Percentiles rank a stretch among this genome's conserved stretches.
Conservation (phyloP, 2,797 vertebrate species). For the Apodemus agrarius region DNA sequence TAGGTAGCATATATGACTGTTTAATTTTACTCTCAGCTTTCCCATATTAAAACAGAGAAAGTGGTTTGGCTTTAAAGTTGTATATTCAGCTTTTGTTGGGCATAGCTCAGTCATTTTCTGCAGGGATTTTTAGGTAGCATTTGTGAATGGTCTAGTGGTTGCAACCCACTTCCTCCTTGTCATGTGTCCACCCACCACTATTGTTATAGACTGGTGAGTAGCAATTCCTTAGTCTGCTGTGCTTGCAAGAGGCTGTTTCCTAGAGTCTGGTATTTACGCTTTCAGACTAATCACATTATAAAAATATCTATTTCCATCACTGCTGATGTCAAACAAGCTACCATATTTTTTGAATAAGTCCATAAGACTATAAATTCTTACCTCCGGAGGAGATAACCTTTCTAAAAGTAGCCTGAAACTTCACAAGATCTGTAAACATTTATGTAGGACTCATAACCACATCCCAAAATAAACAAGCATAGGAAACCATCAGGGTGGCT, state of each 20-base stretch:
- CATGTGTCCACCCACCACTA: constrained; percentile 72
- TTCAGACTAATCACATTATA: constrained; percentile 44
- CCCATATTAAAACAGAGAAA: background rate
- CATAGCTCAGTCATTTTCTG: background rate
- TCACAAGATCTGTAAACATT: constrained; percentile 78
- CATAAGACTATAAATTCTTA: constrained; percentile 44
- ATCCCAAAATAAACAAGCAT: constrained; percentile 77
- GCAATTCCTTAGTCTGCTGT: constrained; percentile 33
- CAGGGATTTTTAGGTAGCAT: constrained; percentile 39
- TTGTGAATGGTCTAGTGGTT: constrained; percentile 74
- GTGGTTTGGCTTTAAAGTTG: background rate
- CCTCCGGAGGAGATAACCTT: constrained; percentile 42
- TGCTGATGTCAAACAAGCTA: background rate
- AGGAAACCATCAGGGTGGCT: constrained; percentile 72
- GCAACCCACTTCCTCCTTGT: constrained; percentile 77
- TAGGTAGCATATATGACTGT: background rate
- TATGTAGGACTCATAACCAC: constrained; percentile 77
- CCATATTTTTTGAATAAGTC: background rate
- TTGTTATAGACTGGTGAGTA: constrained; percentile 66
- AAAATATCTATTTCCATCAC: background rate
- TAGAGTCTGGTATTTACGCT: constrained; percentile 9
- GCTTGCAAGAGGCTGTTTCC: background rate
- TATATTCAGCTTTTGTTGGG: background rate
- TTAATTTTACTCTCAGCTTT: background rate
- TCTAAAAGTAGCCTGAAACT: constrained; percentile 62